Percentiles rank a stretch among this genome's conserved stretches.
phyloP scores from a whole-genome alignment of 2,113 vertebrate genomes.

The Neofelis nebulosa region DNA sequence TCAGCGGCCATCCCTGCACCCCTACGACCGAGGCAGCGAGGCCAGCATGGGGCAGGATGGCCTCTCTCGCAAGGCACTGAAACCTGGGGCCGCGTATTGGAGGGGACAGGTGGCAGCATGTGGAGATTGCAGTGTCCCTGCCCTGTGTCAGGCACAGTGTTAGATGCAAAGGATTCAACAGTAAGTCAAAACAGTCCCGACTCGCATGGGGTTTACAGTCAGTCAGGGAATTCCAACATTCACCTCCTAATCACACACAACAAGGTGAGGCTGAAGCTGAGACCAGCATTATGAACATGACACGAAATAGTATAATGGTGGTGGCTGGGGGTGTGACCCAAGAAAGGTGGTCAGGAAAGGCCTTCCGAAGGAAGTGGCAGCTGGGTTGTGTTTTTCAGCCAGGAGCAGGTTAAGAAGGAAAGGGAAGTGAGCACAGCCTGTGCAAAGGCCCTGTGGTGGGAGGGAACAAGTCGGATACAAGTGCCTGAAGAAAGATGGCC shows the following conservation, averaged over 20 bases:
- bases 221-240: fast-evolving
- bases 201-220: neutral
- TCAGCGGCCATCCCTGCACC: fast-evolving
- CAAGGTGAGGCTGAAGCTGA: neutral
- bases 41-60: fast-evolving
- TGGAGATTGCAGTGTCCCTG: neutral
- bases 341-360: neutral
- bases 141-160: neutral
- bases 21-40: neutral
- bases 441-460: slow-evolving; percentile 38
- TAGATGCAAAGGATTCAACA: neutral
- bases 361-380: neutral
- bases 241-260: neutral
- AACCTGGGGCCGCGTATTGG: neutral
- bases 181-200: neutral
- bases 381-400: neutral
- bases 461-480: neutral
- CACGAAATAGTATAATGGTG: fast-evolving
- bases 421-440: neutral
- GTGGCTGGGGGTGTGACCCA: neutral
- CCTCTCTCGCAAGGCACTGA: neutral
- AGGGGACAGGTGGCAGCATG: fast-evolving
- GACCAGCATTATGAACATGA: fast-evolving
- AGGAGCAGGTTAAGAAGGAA: neutral
- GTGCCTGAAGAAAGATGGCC: neutral